Conservation (phyloP, 2,888 invertebrate species). For the Phengaris arion region DNA sequence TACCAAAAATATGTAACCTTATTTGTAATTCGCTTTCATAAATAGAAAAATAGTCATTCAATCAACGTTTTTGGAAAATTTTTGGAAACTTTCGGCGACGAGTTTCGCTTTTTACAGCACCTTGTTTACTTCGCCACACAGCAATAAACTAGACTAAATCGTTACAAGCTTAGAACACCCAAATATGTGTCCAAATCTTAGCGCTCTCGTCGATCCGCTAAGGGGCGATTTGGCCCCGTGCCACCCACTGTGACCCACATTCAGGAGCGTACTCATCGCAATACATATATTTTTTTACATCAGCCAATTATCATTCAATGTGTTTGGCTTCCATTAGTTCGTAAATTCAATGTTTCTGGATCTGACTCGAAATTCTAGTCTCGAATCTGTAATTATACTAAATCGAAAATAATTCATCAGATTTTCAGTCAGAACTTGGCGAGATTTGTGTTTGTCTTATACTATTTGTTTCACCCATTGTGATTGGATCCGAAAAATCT, state of each 20-base stretch:
- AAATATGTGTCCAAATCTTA: constrained; percentile 24
- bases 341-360: background rate
- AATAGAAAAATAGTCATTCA: no score
- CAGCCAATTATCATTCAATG: constrained; percentile 42
- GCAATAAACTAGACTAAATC: constrained; percentile 8
- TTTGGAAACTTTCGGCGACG: no score
- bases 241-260: constrained; percentile 50
- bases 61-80: no score
- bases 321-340: constrained; percentile 25
- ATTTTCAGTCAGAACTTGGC: no score
- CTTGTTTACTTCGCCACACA: background rate
- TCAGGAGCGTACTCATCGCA: constrained; percentile 40
- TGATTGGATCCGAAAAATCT: no score
- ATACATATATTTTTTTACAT: constrained; percentile 57
- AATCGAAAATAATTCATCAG: no score
- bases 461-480: no score
- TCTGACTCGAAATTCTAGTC: background rate
- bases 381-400: no score
- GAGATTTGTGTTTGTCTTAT: background rate
- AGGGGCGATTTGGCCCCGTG: constrained; percentile 44
- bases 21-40: no score
- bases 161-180: constrained; percentile 5
- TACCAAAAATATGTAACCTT: no score
- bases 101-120: no score
- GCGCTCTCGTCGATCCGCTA: constrained; percentile 32